Conservation (phyloP, 2,888 invertebrate genomes). For the Bedellia somnulentella region DNA sequence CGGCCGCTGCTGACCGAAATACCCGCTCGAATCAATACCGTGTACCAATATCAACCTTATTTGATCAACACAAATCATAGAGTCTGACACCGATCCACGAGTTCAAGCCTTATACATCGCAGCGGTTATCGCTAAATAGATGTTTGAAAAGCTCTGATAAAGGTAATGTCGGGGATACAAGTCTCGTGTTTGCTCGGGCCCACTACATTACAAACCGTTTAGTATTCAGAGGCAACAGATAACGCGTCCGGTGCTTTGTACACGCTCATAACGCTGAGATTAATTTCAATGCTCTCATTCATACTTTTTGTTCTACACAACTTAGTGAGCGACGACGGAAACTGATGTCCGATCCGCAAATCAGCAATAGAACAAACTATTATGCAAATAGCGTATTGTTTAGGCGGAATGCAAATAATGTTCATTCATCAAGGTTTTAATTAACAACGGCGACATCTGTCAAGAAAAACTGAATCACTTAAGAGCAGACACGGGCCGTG, state of each 20-base stretch:
- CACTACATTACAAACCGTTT: slow-evolving; percentile 19
- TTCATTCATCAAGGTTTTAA: slow-evolving; percentile 44
- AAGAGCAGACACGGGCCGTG: slow-evolving; percentile 16
- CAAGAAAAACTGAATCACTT: slow-evolving; percentile 53
- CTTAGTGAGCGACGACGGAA: too few relatives aligned
- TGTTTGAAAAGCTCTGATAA: slow-evolving; percentile 10
- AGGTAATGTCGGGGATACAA: slow-evolving; percentile 13
- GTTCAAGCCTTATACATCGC: slow-evolving; percentile 24
- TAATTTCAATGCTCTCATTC: too few relatives aligned
- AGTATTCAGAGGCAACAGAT: slow-evolving; percentile 29
- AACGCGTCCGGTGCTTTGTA: slow-evolving; percentile 26
- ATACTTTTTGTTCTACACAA: too few relatives aligned
- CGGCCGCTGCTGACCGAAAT: slow-evolving; percentile 58
- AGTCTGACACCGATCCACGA: slow-evolving; percentile 21
- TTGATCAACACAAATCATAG: slow-evolving; percentile 33
- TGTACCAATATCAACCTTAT: slow-evolving; percentile 35
- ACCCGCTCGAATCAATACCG: slow-evolving; percentile 57
- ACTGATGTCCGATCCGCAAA: slow-evolving; percentile 1
- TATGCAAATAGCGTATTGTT: slow-evolving; percentile 50
- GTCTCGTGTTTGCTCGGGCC: slow-evolving; percentile 23
- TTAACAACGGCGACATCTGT: slow-evolving; percentile 50
- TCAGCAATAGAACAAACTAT: slow-evolving; percentile 9
- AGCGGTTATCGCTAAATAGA: slow-evolving; percentile 15
- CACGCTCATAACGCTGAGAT: too few relatives aligned
- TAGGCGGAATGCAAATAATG: slow-evolving; percentile 37